These are phyloP conservation scores for Furcifer pardalis DNA, from an alignment of 2,797 vertebrate genomes.

Conservation along the genomic window DNA sequence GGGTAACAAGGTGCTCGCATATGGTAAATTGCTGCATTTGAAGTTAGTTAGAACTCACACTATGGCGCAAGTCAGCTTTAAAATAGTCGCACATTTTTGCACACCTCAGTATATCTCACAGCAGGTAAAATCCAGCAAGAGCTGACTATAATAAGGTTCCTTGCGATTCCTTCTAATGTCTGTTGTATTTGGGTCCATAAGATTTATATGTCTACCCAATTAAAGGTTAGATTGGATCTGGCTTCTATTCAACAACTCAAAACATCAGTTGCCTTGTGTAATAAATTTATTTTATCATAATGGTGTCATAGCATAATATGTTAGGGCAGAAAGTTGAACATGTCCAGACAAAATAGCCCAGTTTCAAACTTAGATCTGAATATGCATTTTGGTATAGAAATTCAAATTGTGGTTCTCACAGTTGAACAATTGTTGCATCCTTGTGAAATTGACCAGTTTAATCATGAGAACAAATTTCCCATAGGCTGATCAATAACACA, in stretches of 20 bases:
- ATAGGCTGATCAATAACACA: no score
- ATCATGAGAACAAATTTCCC: no score
- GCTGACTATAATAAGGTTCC: not conserved
- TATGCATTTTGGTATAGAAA: not conserved
- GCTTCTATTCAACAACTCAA: not conserved
- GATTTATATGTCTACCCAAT: not conserved
- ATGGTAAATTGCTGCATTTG: conserved; percentile 12
- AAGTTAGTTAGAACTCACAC: conserved; percentile 34
- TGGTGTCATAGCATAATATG: not conserved
- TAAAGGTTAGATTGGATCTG: not conserved
- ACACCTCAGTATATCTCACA: not conserved
- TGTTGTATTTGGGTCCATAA: not conserved
- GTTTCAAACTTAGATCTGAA: not conserved
- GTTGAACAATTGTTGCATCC: no score
- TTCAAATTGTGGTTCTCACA: not conserved
- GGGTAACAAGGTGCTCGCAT: conserved; percentile 10
- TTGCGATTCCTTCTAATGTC: not conserved
- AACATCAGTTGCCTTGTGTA: not conserved
- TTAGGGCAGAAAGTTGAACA: not conserved
- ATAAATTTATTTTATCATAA: not conserved
- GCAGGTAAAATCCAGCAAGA: not conserved
- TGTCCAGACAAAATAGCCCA: not conserved
- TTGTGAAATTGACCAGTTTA: no score
- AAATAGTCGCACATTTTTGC: conserved; percentile 14
- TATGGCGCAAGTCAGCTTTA: not conserved